phyloP scores from a whole-genome alignment of 2,113 vertebrate species.

The Mohoua ochrocephala region DNA sequence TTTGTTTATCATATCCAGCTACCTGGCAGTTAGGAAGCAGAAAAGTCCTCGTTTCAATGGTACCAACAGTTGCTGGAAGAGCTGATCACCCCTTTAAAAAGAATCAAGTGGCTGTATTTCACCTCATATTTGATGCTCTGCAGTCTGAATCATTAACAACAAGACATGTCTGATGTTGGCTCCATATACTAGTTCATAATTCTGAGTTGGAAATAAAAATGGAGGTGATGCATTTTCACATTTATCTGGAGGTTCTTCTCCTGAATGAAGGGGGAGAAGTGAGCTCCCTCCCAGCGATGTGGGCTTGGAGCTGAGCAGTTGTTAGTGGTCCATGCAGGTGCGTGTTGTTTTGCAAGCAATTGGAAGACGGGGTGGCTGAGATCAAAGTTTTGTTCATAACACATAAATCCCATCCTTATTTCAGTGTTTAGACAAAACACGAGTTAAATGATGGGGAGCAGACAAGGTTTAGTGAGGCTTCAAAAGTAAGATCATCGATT shows the following conservation, averaged over 20 bases:
- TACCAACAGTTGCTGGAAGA: not conserved
- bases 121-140: not conserved
- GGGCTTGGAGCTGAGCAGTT: not conserved
- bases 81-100: not conserved
- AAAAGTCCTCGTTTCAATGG: not conserved
- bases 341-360: not conserved
- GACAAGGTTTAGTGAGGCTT: not conserved
- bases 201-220: not conserved
- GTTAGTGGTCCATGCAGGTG: not conserved
- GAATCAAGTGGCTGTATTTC: not conserved
- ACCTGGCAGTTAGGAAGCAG: not conserved
- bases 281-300: fast-evolving
- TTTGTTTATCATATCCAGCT: not conserved
- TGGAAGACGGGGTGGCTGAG: not conserved
- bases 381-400: not conserved
- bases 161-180: not conserved
- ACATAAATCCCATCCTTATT: not conserved
- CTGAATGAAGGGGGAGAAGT: not conserved
- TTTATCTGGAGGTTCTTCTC: not conserved
- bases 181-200: not conserved
- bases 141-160: not conserved
- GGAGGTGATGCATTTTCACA: not conserved
- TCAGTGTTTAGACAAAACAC: not conserved
- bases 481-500: not conserved
- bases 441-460: not conserved